phyloP scores from a whole-genome alignment of 2,888 invertebrate species.

The Hypolimnas misippus region DNA sequence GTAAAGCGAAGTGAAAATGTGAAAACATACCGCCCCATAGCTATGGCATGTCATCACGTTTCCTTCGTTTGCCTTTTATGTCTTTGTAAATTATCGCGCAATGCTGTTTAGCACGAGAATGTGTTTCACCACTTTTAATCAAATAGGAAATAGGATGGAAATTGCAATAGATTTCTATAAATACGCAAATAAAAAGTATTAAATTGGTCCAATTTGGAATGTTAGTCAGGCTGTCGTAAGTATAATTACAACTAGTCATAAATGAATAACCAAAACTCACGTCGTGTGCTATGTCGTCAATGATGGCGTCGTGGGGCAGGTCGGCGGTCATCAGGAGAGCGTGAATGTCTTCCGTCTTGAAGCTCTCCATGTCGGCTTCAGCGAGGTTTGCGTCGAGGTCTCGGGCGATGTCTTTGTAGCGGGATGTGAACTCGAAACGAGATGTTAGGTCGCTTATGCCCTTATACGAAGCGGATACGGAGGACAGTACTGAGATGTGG shows the following conservation, averaged over 20 bases:
- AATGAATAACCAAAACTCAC: constrained; percentile 61
- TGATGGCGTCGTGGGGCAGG: constrained; percentile 87
- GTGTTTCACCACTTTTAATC: constrained; percentile 6
- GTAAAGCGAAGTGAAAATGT: constrained; percentile 42
- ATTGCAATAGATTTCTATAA: background rate
- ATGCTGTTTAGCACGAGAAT: constrained; percentile 17
- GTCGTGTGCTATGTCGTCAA: constrained; percentile 77
- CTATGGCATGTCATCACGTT: constrained; percentile 37
- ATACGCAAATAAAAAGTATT: background rate
- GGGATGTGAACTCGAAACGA: constrained; percentile 82
- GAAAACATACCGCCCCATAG: constrained; percentile 39
- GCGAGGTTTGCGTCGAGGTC: constrained; percentile 97
- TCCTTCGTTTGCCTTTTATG: constrained; percentile 39
- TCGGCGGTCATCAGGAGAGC: constrained; percentile 90
- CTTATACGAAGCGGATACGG: constrained; percentile 91
- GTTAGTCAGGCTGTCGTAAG: background rate
- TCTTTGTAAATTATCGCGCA: constrained; percentile 31
- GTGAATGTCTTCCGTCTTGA: constrained; percentile 95
- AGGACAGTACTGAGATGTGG: constrained; percentile 91
- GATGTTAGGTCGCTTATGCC: constrained; percentile 85
- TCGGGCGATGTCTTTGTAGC: constrained; percentile 93
- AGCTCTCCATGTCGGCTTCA: constrained; percentile 97
- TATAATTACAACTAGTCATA: background rate
- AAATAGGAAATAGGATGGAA: constrained; percentile 14
- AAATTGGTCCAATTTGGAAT: background rate